Evolutionary conservation across 1,140 invertebrate species (phyloP), one percentile per base, ranked within the genome.

Genomic region (Drosophila persimilis): DNA sequence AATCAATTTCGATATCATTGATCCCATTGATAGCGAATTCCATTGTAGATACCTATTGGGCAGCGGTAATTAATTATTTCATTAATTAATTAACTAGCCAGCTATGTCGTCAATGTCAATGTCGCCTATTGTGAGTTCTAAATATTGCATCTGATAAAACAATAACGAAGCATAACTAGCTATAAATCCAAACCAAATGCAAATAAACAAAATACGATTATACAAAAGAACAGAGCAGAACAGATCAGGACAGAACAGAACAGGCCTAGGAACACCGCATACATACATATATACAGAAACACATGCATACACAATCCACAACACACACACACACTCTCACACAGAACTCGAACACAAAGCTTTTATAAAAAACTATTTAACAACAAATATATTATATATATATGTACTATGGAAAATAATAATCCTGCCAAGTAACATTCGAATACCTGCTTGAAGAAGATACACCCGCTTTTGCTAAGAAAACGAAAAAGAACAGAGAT

Each of bases 381-480:
- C 76, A 67, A 81, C 57, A 66, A 59, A 53, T 17, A 59, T 47
- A 61, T 13, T 46, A 84, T 60, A 86, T 76, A 72, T 81, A 78
- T 66, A 86, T 80, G 73, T 76, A 75, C 43, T 50, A 73, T 67
- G 83, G 80, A 89, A 80, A 77, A 90, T 81, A 90, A 88, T 90
- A 90, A 90, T 90, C 88, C 88, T 90, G 88, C 88, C 88, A 90
- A 90, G 88, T 84, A 90, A 90, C 79, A 90, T 90, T 90, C 80
- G 83, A 89, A 89, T 89, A 90, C 88, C 88, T 90, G 88, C 88
- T 90, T 90, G 76, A 90, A 84, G 83, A 88, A 88, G 84, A 90
- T 79, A 90, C 89, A 90, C 88, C 88, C 88, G 88, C 88, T 90
- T 90, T 90, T 90, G 88, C 88, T 90, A 90, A 90, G 72, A 41